Conservation (phyloP, 2,797 vertebrate species). For the Pristis pectinata region DNA sequence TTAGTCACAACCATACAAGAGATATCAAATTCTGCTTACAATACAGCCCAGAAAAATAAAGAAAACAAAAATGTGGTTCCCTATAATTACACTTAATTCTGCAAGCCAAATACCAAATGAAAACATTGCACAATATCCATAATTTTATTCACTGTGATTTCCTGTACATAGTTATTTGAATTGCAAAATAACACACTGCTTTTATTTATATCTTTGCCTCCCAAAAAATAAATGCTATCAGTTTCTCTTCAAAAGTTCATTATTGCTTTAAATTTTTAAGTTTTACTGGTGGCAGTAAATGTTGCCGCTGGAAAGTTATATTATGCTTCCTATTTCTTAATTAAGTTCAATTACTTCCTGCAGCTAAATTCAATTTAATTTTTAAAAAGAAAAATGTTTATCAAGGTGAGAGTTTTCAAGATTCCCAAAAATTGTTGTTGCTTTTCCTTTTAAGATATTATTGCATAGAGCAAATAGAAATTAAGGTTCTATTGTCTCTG, state of each 20-base stretch:
- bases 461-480: background rate
- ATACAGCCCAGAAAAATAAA: too few species aligned
- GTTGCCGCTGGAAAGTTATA: background rate
- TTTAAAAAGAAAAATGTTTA: background rate
- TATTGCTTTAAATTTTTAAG: background rate
- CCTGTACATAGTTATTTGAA: background rate
- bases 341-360: background rate
- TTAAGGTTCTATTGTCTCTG: background rate
- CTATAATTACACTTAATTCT: background rate
- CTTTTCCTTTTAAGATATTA: background rate
- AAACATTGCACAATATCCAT: background rate
- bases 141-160: constrained; percentile 8
- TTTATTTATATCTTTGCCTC: background rate
- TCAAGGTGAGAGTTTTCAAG: background rate
- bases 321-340: background rate
- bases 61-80: background rate
- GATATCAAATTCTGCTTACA: background rate
- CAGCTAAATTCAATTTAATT: background rate
- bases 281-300: background rate
- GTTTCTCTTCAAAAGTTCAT: background rate
- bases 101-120: background rate
- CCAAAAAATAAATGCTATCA: background rate
- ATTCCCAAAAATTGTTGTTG: background rate
- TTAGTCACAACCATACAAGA: background rate
- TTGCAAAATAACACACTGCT: background rate